phyloP scores from a whole-genome alignment of 2,113 vertebrate genomes.

The Bos indicus region DNA sequence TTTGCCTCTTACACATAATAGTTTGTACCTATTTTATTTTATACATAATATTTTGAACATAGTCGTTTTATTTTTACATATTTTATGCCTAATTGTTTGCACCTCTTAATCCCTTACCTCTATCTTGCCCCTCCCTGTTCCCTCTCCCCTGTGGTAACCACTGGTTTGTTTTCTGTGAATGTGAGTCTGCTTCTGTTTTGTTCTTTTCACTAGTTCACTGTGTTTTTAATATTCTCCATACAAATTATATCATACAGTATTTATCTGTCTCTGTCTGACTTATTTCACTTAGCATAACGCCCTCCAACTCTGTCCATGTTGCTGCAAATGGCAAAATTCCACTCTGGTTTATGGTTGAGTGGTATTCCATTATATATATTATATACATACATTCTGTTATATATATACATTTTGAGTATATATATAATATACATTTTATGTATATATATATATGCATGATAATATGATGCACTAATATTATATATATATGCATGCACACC shows the following conservation, averaged over 20 bases:
- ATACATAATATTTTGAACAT: background rate
- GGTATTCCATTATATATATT: background rate
- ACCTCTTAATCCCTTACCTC: background rate
- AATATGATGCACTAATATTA: background rate
- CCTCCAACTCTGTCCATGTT: background rate
- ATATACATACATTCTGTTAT: background rate
- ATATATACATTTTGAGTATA: background rate
- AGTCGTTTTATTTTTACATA: background rate
- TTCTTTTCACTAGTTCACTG: background rate
- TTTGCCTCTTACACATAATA: background rate
- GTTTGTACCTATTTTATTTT: background rate
- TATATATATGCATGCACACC: background rate
- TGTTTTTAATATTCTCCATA: background rate
- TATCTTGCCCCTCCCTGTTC: accelerated
- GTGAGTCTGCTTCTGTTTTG: background rate
- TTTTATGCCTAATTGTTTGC: background rate
- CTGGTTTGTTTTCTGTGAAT: background rate
- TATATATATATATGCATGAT: background rate
- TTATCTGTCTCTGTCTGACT: background rate
- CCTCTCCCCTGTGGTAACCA: accelerated
- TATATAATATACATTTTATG: background rate
- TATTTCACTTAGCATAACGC: background rate
- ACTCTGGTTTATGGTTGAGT: background rate
- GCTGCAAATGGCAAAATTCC: background rate
- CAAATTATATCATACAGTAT: background rate